Percentiles rank a stretch among this genome's conserved stretches.
These are phyloP conservation scores for Malacoraja senta DNA, from an alignment of 2,797 vertebrate genomes.

Conservation along the genomic window DNA sequence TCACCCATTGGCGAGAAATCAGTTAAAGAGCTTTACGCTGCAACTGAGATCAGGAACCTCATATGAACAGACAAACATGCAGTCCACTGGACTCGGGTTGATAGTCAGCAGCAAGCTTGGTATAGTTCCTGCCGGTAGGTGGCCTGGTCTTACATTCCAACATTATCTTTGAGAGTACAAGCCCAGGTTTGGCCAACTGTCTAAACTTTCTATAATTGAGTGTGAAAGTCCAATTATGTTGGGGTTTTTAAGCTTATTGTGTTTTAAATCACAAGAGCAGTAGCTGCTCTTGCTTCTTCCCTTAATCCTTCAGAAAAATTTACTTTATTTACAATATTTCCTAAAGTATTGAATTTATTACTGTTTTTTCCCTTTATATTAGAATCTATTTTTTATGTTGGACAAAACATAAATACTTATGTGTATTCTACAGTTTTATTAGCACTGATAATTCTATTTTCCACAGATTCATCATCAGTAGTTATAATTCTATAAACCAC, in stretches of 20 bases:
- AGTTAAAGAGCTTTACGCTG: no score
- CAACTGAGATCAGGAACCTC: neutral
- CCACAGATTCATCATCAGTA: neutral
- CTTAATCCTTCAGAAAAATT: neutral
- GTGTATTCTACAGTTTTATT: neutral
- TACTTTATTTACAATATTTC: neutral
- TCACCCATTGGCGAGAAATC: neutral
- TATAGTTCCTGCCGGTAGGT: neutral
- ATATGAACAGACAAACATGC: neutral
- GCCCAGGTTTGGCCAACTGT: neutral
- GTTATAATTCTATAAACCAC: neutral
- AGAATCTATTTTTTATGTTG: neutral
- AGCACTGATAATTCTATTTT: neutral
- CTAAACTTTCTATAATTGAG: neutral
- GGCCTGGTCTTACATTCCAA: neutral
- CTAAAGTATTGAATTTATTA: neutral
- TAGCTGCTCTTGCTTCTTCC: neutral
- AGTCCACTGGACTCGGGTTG: neutral
- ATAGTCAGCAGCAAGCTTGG: neutral
- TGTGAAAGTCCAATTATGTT: neutral
- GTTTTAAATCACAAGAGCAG: neutral
- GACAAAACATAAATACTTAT: neutral
- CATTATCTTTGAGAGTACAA: neutral
- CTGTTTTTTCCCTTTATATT: neutral
- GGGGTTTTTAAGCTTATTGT: neutral